Evolutionary conservation across 2,113 vertebrate species (phyloP).

Genomic region (Neomonachus schauinslandi): DNA sequence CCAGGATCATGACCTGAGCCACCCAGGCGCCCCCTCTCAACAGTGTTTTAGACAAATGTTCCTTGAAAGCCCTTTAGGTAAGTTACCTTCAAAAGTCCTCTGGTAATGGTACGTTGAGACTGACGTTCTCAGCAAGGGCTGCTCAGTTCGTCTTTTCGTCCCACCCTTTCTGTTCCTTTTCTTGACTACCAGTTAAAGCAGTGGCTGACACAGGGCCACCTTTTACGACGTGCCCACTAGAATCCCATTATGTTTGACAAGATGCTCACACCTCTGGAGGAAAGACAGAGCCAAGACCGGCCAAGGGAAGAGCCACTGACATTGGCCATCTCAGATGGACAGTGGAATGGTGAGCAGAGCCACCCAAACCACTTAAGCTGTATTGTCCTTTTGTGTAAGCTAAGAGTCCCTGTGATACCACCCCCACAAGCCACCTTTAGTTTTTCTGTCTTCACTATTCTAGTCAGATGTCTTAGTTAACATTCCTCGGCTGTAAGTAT

Average conservation of each 20-base stretch:
- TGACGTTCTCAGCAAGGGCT: not conserved
- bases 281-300: not conserved
- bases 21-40: not conserved
- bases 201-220: not conserved
- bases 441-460: not conserved
- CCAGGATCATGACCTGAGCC: too few species aligned
- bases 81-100: conserved; percentile 21
- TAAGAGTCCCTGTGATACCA: not conserved
- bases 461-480: not conserved
- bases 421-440: not conserved
- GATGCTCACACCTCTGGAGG: not conserved
- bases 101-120: not conserved
- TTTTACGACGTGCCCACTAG: not conserved
- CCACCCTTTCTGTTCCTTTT: not conserved
- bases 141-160: not conserved
- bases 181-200: not conserved
- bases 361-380: not conserved
- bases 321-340: not conserved
- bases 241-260: not conserved
- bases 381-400: not conserved
- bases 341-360: not conserved
- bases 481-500: not conserved
- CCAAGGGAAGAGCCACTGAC: not conserved
- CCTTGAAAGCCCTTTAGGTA: not conserved
- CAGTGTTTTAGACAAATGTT: not conserved